Base-by-base conservation (phyloP, 2,888 invertebrate genomes). In the Aspidapion aeneum region DNA sequence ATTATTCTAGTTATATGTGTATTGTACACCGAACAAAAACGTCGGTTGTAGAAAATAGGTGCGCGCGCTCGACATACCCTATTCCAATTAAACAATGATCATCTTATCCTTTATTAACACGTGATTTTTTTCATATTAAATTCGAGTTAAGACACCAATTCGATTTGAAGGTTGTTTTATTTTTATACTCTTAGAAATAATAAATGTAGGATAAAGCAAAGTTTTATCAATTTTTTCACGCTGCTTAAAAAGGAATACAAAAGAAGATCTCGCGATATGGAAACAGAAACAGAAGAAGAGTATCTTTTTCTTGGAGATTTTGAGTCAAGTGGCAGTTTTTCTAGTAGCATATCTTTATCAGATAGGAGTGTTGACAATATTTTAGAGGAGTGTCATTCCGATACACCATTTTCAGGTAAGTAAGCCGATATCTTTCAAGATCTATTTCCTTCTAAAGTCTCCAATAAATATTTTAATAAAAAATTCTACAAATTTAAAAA, bases 191-290 rank as follows among this genome's bases (percentile, higher is more conserved):
- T n/a, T n/a, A n/a, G n/a, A n/a, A n/a, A n/a, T n/a, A n/a, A n/a
- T n/a, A n/a, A n/a, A n/a, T n/a, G n/a, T n/a, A n/a, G n/a, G n/a
- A n/a, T n/a, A n/a, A n/a, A n/a, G n/a, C n/a, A n/a, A n/a, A n/a
- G n/a, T n/a, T n/a, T n/a, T n/a, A n/a, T n/a, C n/a, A n/a, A n/a
- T n/a, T n/a, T n/a, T n/a, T n/a, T n/a, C n/a, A n/a, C n/a, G n/a
- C n/a, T n/a, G n/a, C n/a, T n/a, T n/a, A n/a, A n/a, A n/a, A 17
- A 91, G 90, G 91, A 93, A 78, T 92, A 92, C 83, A 93, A 94
- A 79, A 82, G 94, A 72, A 85, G 90, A 69, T 93, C 93, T 7
- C 87, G 89, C 68, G 93, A 93, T 81, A 92, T 91, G 84, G 92
- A 92, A 79, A 93, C 93, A 1, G 91, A 93, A 79, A 93, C 90